Conservation (phyloP, 2,113 vertebrate genomes). For the Coracopsis vasa region DNA sequence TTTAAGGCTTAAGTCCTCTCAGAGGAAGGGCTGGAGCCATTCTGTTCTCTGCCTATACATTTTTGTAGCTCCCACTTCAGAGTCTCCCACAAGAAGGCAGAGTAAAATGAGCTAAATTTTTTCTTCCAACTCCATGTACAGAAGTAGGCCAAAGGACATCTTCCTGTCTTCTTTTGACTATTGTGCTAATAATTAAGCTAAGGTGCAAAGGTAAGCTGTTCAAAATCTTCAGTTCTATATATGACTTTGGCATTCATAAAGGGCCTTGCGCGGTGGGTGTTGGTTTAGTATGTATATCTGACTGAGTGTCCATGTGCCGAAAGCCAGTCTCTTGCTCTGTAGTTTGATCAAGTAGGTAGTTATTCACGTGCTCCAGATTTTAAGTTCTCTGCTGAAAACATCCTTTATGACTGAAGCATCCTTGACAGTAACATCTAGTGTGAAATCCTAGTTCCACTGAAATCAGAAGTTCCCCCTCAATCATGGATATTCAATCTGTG, state of each 20-base stretch:
- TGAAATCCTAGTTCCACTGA: background rate
- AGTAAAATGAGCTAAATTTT: background rate
- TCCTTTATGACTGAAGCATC: background rate
- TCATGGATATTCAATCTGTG: background rate
- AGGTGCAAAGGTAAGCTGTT: background rate
- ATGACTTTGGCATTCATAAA: background rate
- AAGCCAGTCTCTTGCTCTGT: background rate
- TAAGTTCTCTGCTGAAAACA: background rate
- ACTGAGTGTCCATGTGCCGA: background rate
- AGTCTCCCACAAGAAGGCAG: background rate
- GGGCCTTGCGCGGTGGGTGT: background rate
- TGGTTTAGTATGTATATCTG: background rate
- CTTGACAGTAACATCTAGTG: background rate
- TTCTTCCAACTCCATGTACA: background rate
- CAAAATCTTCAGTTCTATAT: background rate
- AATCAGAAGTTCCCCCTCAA: background rate
- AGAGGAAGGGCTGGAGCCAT: background rate
- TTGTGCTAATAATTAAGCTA: accelerated
- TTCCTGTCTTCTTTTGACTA: background rate
- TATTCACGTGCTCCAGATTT: background rate
- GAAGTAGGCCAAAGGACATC: background rate
- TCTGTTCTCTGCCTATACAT: background rate
- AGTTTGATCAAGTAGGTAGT: background rate
- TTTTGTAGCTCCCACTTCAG: background rate
- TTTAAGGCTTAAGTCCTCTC: background rate